A percentile compares a stretch with the other conserved stretches of the same genome.
These are phyloP conservation scores for Orthochromis indermauri DNA, from an alignment of 2,113 vertebrate species.

Conservation along the genomic window DNA sequence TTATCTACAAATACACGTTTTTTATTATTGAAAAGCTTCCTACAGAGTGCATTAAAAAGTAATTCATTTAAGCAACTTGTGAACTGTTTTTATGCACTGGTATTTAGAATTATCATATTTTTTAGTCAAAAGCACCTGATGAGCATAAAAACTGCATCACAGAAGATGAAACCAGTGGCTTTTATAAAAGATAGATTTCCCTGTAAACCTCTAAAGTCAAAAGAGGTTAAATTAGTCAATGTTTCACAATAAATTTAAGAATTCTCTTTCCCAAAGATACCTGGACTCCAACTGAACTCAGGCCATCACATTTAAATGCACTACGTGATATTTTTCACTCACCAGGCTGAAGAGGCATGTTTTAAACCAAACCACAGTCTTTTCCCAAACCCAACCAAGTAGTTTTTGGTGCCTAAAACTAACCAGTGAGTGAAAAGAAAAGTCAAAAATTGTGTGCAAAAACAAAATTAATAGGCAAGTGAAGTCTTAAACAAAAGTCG, in stretches of 20 bases:
- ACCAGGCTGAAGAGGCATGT: neutral
- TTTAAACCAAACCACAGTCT: neutral
- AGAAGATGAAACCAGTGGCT: neutral
- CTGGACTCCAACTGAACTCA: neutral
- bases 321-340: neutral
- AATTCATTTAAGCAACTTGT: neutral
- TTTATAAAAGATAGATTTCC: neutral
- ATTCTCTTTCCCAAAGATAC: neutral
- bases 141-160: neutral
- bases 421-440: neutral
- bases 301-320: neutral
- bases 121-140: neutral
- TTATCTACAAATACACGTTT: neutral
- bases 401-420: neutral
- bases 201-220: neutral
- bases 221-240: neutral
- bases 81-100: neutral
- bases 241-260: rapidly evolving
- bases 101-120: neutral
- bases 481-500: neutral
- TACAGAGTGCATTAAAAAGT: neutral
- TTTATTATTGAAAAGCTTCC: neutral
- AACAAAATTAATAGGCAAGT: rapidly evolving
- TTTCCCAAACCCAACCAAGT: neutral
- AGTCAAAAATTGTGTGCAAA: neutral